Percentiles rank a stretch among this genome's conserved stretches.
phyloP scores from a whole-genome alignment of 2,888 invertebrate species.

The Allygus modestus region DNA sequence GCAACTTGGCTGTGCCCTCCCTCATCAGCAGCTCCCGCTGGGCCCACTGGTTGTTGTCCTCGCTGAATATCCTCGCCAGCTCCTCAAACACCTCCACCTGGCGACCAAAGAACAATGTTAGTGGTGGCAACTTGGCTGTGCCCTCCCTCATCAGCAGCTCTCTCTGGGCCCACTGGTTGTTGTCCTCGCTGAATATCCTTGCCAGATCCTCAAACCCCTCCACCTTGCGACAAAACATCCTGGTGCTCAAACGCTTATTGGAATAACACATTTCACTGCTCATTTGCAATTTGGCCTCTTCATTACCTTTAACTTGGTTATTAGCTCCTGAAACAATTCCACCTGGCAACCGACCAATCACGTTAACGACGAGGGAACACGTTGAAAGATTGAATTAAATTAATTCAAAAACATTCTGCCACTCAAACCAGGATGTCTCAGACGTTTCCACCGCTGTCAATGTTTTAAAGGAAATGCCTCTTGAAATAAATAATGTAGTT shows the following conservation, averaged over 20 bases:
- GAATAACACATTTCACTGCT: background rate
- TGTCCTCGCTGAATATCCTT: conserved; percentile 98
- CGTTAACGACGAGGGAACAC: no score
- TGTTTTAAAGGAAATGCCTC: no score
- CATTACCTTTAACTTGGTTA: no score
- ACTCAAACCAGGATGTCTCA: no score
- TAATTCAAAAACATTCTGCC: no score
- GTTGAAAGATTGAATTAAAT: no score
- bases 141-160: conserved; percentile 97
- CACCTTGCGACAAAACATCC: conserved; percentile 78
- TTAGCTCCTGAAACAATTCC: no score
- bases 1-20: conserved; percentile 99
- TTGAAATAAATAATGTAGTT: no score
- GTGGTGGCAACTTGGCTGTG: conserved; percentile 98
- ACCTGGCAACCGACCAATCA: no score
- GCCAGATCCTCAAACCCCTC: conserved; percentile 96
- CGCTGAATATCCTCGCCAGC: conserved; percentile 97
- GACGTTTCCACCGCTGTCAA: no score
- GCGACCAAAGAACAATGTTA: no score
- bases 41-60: conserved; percentile 97
- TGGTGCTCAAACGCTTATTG: no score
- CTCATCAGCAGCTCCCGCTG: conserved; percentile 95
- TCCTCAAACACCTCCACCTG: conserved; percentile 94
- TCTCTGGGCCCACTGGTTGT: conserved; percentile 96
- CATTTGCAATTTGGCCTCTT: background rate